phyloP scores from a whole-genome alignment of 2,797 vertebrate genomes.

The Babyrousa celebensis region DNA sequence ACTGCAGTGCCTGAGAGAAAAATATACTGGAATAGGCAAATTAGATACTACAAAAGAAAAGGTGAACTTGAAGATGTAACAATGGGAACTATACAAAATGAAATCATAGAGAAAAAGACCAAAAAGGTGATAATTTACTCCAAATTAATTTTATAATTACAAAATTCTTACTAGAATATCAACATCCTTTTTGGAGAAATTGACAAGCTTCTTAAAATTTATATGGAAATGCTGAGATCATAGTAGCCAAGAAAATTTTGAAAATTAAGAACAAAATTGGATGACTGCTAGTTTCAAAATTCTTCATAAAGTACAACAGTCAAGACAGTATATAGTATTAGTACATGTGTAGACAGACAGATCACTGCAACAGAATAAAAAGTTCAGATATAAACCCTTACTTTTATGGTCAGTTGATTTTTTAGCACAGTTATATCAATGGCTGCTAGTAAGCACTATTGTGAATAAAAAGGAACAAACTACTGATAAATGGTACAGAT shows the following conservation, averaged over 20 bases:
- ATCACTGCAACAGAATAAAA: conserved; percentile 45
- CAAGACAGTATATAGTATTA: neutral
- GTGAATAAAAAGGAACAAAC: conserved; percentile 57
- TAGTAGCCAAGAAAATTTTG: conserved; percentile 55
- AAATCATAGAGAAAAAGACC: conserved; percentile 40
- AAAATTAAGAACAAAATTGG: conserved; percentile 40
- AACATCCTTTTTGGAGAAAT: conserved; percentile 24
- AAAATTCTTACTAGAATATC: neutral
- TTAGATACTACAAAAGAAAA: conserved; percentile 35
- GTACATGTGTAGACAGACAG: neutral
- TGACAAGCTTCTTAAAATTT: conserved; percentile 61
- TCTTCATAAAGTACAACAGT: neutral
- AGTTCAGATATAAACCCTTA: conserved; percentile 28
- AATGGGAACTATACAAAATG: conserved; percentile 15
- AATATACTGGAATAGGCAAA: neutral
- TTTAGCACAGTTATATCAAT: neutral
- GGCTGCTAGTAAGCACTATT: neutral
- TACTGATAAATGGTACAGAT: neutral
- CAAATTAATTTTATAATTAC: conserved; percentile 44
- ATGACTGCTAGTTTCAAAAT: conserved; percentile 39
- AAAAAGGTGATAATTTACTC: conserved; percentile 24
- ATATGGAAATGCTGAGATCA: neutral
- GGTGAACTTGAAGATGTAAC: conserved; percentile 3
- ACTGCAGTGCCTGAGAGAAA: conserved; percentile 15
- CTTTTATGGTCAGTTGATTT: conserved; percentile 18